These are phyloP conservation scores for Mnemiopsis leidyi DNA, from an alignment of 37 sponge, comb jelly and placozoan species.

Conservation along the genomic window DNA sequence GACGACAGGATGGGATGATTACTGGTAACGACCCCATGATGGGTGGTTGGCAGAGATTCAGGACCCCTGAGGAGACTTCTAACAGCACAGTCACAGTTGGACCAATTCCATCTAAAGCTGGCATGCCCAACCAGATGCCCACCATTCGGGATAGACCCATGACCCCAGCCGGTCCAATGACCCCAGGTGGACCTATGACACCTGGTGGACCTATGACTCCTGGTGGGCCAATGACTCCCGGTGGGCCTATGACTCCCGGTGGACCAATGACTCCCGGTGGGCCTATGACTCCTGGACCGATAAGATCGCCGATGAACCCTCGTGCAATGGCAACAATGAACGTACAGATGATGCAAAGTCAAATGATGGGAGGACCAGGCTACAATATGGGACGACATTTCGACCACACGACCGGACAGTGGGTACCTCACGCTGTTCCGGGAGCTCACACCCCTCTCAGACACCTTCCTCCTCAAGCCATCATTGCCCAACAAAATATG, in stretches of 20 bases:
- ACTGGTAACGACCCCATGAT: slow-evolving; percentile 24
- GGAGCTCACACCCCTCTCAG: slow-evolving; percentile 23
- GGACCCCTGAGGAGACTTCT: slow-evolving; percentile 10
- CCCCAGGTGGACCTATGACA: background rate
- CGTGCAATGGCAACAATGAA: slow-evolving; percentile 44
- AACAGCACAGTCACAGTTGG: slow-evolving; percentile 45
- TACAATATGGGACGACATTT: slow-evolving; percentile 10
- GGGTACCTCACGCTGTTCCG: slow-evolving; percentile 8
- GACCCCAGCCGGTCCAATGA: slow-evolving; percentile 18
- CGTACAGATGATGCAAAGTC: slow-evolving; percentile 40
- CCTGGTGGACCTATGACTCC: slow-evolving; percentile 12
- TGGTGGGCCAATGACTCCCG: slow-evolving; percentile 32
- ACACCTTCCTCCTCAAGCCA: slow-evolving; percentile 35
- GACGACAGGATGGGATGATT: slow-evolving; percentile 45
- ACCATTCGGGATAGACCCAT: background rate
- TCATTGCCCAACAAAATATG: slow-evolving; percentile 40
- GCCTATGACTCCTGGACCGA: slow-evolving; percentile 23
- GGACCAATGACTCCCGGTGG: slow-evolving; percentile 36
- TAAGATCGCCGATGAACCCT: slow-evolving; percentile 28
- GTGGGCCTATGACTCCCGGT: slow-evolving; percentile 43
- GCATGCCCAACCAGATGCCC: slow-evolving; percentile 55
- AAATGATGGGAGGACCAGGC: slow-evolving; percentile 27
- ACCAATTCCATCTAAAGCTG: slow-evolving; percentile 31
- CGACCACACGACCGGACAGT: slow-evolving; percentile 48
- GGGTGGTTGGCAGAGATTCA: background rate